Percentiles rank a stretch among this genome's conserved stretches.
These are phyloP conservation scores for Drosophila miranda DNA, from an alignment of 1,140 invertebrate genomes.

Conservation along the genomic window DNA sequence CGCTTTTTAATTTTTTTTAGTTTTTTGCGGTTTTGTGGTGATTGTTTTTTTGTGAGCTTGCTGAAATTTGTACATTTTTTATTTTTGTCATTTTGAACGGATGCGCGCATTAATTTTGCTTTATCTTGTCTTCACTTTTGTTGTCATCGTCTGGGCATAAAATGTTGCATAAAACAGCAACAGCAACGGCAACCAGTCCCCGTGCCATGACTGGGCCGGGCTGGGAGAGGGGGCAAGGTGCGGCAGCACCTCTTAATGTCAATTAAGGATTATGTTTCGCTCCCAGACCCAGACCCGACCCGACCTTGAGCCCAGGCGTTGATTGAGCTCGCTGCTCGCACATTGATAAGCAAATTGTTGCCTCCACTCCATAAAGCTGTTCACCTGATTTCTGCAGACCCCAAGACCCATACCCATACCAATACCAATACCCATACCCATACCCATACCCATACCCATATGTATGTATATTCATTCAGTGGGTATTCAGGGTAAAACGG, in stretches of 20 bases:
- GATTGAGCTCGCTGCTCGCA: conserved; percentile 13
- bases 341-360: conserved; percentile 46
- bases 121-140: conserved; percentile 21
- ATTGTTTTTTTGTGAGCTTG: conserved; percentile 13
- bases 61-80: conserved; percentile 21
- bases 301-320: conserved; percentile 41
- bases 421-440: no score
- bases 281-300: conserved; percentile 11
- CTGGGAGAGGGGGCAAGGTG: conserved; percentile 13
- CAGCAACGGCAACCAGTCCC: conserved; percentile 8
- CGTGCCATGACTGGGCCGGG: neutral
- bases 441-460: no score
- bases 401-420: neutral
- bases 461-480: no score
- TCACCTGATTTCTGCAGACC: conserved; percentile 12
- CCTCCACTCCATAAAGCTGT: conserved; percentile 5
- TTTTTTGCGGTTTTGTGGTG: conserved; percentile 7
- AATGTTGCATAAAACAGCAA: conserved; percentile 20
- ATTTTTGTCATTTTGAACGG: conserved; percentile 29
- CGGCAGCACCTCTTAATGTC: conserved; percentile 17
- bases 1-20: conserved; percentile 1
- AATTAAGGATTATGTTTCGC: conserved; percentile 56
- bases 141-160: conserved; percentile 6
- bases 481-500: conserved; percentile 17
- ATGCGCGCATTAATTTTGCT: conserved; percentile 48